Percentiles rank a stretch among this genome's conserved stretches.
Conservation (phyloP, 2,797 vertebrate species). For the Ataeniobius toweri region DNA sequence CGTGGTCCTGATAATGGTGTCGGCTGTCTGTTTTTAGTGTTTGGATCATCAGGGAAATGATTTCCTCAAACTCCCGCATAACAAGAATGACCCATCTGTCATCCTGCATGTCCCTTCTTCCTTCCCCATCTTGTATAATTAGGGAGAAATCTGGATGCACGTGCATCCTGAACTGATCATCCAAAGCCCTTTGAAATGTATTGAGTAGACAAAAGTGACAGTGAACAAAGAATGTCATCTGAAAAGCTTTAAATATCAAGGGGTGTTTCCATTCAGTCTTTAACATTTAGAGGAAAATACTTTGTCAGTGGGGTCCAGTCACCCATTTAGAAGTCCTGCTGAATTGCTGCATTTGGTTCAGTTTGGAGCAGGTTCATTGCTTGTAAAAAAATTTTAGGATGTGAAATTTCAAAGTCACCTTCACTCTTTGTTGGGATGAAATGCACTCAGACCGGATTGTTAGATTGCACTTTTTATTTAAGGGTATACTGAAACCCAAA, state of each 20-base stretch:
- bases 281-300: slow-evolving; percentile 15
- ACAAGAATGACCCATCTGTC: slow-evolving; percentile 71
- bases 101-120: slow-evolving; percentile 24
- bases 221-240: slow-evolving; percentile 25
- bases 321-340: background rate
- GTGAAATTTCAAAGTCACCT: slow-evolving; percentile 5
- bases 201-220: slow-evolving; percentile 39
- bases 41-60: slow-evolving; percentile 59
- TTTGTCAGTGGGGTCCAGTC: slow-evolving; percentile 1
- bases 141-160: slow-evolving; percentile 53
- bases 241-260: slow-evolving; percentile 17
- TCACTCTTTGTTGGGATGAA: background rate
- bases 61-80: slow-evolving; percentile 52
- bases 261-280: slow-evolving; percentile 22
- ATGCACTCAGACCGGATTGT: background rate
- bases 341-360: background rate
- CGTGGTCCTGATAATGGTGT: slow-evolving; percentile 65
- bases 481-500: background rate
- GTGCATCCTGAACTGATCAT: slow-evolving; percentile 58
- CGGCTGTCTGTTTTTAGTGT: slow-evolving; percentile 51
- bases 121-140: slow-evolving; percentile 59
- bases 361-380: slow-evolving; percentile 6
- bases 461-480: background rate
- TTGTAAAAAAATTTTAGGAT: background rate
- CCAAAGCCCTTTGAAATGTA: slow-evolving; percentile 59